Base-by-base conservation (phyloP, 1,140 invertebrate genomes). In the Halesus radiatus region DNA sequence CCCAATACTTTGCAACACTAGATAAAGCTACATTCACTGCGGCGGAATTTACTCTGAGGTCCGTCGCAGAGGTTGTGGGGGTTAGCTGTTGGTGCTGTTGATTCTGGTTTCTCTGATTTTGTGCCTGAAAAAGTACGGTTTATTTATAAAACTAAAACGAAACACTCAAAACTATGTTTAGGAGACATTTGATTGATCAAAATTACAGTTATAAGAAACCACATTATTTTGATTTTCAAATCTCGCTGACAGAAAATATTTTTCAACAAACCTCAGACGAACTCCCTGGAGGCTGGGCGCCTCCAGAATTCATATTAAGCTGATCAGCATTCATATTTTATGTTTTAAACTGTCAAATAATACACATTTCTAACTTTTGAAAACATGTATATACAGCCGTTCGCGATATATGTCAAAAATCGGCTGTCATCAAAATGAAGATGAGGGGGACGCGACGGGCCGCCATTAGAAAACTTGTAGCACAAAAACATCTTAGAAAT, bases 1-100 rank as follows among this genome's bases (percentile, higher is more conserved):
- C 92, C 92, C 92, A 93, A 84, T 92, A 93, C 85, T 93, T 93
- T 45, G 92, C 92, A 70, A 93, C 91, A 86, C 90, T 92, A 76
- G 91, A 91, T 85, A 92, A 87, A 84, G 91, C 90, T 72, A 92
- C 91, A 86, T 91, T 92, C 53, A 92, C 88, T 53, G 91, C 91
- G 8, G 68, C 68, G 16, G 70, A 74, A 85, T 92, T 92, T 8
- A 92, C 91, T 84, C 91, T 84, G 74, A 92, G 85, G 84, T 92
- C 91, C 22, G 91, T 91, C 22, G 91, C 90, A 60, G 90, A 90
- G 18, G 90, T 90, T 54, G 89, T 87, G 32, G 89, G 87, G 58
- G 88, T 85, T 77, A 88, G 83, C 84, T 85, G 87, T 79, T 80
- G 86, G 18, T 81, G 78, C 79, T 80, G 86, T 22, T 81, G 78